Evolutionary conservation across 2,888 invertebrate genomes (phyloP).

Genomic region (Pseudococcus longispinus): DNA sequence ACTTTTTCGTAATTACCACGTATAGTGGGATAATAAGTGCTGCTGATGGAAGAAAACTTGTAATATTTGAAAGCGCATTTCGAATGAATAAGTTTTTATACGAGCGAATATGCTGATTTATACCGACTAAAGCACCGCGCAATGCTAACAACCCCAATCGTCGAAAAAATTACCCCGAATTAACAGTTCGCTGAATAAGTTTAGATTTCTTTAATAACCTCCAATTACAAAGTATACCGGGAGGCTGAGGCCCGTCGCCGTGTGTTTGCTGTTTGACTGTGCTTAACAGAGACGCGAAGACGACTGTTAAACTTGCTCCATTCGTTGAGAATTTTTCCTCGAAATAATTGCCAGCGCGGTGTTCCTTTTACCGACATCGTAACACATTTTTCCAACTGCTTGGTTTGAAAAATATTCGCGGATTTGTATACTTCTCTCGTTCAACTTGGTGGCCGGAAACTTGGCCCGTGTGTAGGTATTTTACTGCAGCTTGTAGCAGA

Average conservation of each 20-base stretch:
- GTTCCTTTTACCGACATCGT: not conserved
- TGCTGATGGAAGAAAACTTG: not conserved
- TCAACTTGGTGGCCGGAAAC: not conserved
- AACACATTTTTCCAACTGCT: not conserved
- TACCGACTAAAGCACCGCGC: not conserved
- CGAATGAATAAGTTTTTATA: constrained; percentile 25
- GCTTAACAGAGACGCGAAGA: not conserved
- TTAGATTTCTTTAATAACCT: constrained; percentile 32
- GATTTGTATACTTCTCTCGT: not conserved
- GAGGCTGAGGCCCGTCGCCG: not conserved
- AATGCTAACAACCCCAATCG: constrained; percentile 10
- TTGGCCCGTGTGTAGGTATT: not conserved
- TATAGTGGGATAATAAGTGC: not conserved
- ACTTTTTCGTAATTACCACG: constrained; percentile 37
- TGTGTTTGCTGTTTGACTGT: not conserved
- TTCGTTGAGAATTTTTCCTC: not conserved
- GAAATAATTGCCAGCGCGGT: not conserved
- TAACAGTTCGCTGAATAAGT: constrained; percentile 11
- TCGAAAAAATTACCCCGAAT: constrained; percentile 30
- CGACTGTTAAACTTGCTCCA: not conserved
- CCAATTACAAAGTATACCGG: constrained; percentile 12
- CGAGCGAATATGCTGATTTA: constrained; percentile 10
- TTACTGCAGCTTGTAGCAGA: not conserved
- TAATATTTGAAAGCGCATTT: not conserved
- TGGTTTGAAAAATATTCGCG: not conserved